These are phyloP conservation scores for Rana temporaria DNA, from an alignment of 2,113 vertebrate species.

Conservation along the genomic window DNA sequence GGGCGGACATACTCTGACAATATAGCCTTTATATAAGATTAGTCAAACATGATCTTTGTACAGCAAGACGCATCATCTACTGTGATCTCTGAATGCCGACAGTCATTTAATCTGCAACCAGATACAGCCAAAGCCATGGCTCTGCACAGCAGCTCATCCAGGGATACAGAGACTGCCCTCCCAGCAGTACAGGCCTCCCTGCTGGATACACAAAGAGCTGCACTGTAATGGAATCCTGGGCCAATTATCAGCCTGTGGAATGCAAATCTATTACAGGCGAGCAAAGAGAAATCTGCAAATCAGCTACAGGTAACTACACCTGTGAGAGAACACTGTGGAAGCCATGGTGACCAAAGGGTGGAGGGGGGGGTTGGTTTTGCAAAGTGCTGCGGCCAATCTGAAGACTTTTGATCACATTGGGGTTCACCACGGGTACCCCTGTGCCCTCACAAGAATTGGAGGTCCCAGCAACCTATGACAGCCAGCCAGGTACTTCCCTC, in stretches of 20 bases:
- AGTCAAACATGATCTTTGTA: neutral
- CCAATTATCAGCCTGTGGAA: neutral
- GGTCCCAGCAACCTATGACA: no score
- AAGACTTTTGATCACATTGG: no score
- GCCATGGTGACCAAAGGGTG: no score
- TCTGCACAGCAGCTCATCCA: neutral
- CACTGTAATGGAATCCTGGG: neutral
- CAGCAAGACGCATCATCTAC: neutral
- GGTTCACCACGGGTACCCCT: no score
- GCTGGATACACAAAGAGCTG: neutral
- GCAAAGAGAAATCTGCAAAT: no score
- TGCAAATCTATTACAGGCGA: neutral
- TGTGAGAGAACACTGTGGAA: no score
- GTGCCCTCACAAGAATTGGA: no score
- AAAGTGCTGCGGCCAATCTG: no score
- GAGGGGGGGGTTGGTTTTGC: no score
- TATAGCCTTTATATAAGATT: neutral
- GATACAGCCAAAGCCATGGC: neutral
- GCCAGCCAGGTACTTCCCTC: no score
- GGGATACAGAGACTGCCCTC: neutral
- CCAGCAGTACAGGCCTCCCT: no score
- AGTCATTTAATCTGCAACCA: conserved; percentile 34
- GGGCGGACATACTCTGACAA: neutral
- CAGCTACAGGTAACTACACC: no score
- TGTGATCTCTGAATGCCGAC: neutral